Conservation (phyloP, 2,888 invertebrate species). For the Exephanes ischioxanthus region DNA sequence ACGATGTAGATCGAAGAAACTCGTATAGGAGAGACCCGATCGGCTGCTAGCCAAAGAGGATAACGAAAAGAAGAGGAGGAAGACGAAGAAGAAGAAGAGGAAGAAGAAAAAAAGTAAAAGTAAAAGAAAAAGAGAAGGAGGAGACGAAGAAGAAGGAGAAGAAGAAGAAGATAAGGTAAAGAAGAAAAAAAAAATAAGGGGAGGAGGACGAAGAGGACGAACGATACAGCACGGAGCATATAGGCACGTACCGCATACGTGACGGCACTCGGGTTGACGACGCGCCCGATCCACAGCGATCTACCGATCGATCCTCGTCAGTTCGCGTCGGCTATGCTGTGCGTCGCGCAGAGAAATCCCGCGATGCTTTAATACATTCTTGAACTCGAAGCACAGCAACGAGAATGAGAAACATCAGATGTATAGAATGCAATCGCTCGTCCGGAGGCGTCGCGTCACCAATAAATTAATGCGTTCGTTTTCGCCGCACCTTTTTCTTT, state of each 20-base stretch:
- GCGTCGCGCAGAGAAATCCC: neutral
- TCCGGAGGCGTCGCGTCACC: slow-evolving; percentile 64
- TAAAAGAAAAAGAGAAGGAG: neutral
- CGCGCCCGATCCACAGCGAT: slow-evolving; percentile 54
- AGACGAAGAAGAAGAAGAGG: slow-evolving; percentile 15
- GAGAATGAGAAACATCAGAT: slow-evolving; percentile 50
- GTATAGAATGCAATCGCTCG: slow-evolving; percentile 41
- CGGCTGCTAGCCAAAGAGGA: slow-evolving; percentile 26
- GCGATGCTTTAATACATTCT: slow-evolving; percentile 30
- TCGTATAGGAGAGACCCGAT: slow-evolving; percentile 15
- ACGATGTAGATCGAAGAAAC: slow-evolving; percentile 15
- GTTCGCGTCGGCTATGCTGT: slow-evolving; percentile 3
- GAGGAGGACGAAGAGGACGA: slow-evolving; percentile 31
- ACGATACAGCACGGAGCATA: slow-evolving; percentile 56
- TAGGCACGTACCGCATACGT: slow-evolving; percentile 69
- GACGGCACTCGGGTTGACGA: slow-evolving; percentile 70
- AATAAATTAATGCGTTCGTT: slow-evolving; percentile 68
- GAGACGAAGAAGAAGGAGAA: slow-evolving; percentile 11
- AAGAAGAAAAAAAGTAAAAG: neutral
- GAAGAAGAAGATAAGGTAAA: slow-evolving; percentile 4
- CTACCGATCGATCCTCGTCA: slow-evolving; percentile 62
- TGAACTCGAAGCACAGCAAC: slow-evolving; percentile 10
- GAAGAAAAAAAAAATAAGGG: neutral
- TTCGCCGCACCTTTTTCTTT: slow-evolving; percentile 50
- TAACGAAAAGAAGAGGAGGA: neutral